phyloP scores from a whole-genome alignment of 2,888 invertebrate species.

The Xanthia icteritia region DNA sequence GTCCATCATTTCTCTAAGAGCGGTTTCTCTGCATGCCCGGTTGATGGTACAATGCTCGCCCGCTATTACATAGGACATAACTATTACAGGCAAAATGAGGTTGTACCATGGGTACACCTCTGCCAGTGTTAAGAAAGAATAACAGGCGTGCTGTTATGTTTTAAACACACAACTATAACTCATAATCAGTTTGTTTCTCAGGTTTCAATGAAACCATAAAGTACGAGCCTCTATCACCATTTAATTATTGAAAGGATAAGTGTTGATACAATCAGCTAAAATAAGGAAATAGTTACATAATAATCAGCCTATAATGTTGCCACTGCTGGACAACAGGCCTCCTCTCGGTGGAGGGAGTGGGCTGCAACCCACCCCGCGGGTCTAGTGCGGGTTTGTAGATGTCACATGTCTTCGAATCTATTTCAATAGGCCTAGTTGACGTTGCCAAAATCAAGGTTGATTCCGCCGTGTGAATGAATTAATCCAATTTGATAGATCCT shows the following conservation, averaged over 20 bases:
- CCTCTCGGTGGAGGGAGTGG: too few species aligned
- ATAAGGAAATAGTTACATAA: background rate
- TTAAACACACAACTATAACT: background rate
- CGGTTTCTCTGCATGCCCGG: background rate
- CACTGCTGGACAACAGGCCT: too few species aligned
- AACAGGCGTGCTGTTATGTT: background rate
- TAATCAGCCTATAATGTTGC: too few species aligned
- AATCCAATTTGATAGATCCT: conserved; percentile 44
- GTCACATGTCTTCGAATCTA: too few species aligned
- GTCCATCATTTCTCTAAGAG: background rate
- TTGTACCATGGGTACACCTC: background rate
- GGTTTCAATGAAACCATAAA: background rate
- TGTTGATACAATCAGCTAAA: background rate
- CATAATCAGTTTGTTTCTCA: background rate
- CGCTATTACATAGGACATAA: background rate
- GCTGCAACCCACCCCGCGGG: too few species aligned
- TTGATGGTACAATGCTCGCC: background rate
- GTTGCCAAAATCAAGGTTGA: conserved; percentile 15
- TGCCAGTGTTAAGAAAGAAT: too few species aligned
- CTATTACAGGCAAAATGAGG: background rate
- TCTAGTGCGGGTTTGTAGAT: too few species aligned
- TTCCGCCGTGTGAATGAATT: background rate
- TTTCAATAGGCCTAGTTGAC: background rate
- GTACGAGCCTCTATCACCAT: background rate
- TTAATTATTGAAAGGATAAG: too few species aligned